Conservation (phyloP, 2,113 vertebrate genomes). For the Cyanoderma ruficeps region DNA sequence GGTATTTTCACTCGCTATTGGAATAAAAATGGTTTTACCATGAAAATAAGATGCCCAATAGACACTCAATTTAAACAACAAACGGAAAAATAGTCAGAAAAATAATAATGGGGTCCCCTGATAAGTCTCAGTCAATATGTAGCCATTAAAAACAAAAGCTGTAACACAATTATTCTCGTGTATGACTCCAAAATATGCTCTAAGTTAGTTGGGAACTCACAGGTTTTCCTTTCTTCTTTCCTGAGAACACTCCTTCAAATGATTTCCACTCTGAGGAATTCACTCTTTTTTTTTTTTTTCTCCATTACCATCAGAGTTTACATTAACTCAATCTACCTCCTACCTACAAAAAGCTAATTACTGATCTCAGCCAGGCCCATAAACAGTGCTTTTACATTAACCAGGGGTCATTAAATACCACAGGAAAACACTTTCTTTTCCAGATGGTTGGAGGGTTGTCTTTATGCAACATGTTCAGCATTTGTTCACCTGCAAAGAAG, state of each 20-base stretch:
- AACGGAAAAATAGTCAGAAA: background rate
- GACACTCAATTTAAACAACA: background rate
- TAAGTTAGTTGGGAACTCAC: background rate
- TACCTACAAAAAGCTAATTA: slow-evolving; percentile 37
- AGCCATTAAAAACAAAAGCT: background rate
- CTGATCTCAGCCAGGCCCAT: background rate
- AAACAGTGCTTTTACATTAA: slow-evolving; percentile 27
- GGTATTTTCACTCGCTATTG: background rate
- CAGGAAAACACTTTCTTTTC: slow-evolving; percentile 15
- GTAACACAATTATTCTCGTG: background rate
- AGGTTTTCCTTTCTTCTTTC: background rate
- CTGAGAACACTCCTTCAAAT: background rate
- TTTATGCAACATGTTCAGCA: background rate
- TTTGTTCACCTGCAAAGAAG: background rate
- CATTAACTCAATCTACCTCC: slow-evolving; percentile 27
- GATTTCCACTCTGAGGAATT: slow-evolving; percentile 3
- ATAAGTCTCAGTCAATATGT: background rate
- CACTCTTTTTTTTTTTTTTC: background rate
- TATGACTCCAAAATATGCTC: background rate
- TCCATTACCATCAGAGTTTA: background rate
- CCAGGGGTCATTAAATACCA: slow-evolving; percentile 28
- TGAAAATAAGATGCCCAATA: background rate
- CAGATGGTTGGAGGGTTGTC: background rate
- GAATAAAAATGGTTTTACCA: background rate
- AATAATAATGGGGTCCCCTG: background rate